phyloP scores from a whole-genome alignment of 1,140 invertebrate genomes.

The Melanaphis sacchari region DNA sequence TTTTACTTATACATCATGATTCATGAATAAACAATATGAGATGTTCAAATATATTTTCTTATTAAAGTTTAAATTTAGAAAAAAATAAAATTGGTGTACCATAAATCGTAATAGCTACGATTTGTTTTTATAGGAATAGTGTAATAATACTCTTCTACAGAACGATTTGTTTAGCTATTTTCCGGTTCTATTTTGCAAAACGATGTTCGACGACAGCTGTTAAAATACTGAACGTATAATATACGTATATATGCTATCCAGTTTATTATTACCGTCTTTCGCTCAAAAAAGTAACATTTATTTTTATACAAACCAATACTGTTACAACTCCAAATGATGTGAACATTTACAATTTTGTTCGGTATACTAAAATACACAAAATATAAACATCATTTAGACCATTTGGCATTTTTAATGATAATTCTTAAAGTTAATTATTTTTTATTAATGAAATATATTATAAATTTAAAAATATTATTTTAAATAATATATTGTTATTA shows the following conservation, averaged over 20 bases:
- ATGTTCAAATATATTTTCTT: conserved; percentile 9
- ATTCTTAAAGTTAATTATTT: not conserved
- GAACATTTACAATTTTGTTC: not conserved
- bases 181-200: conserved; percentile 8
- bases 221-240: not conserved
- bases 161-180: conserved; percentile 35
- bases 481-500: not conserved
- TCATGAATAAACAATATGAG: not conserved
- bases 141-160: not conserved
- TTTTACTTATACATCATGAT: not conserved
- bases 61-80: not conserved
- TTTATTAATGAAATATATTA: not conserved
- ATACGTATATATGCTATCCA: not conserved
- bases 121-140: conserved; percentile 32
- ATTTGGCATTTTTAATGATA: not conserved
- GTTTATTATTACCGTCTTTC: not conserved
- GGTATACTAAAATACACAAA: not conserved
- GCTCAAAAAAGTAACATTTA: not conserved
- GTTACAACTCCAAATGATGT: not conserved
- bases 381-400: not conserved
- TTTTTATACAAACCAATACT: conserved; percentile 17
- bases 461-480: not conserved
- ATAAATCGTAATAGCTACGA: not conserved
- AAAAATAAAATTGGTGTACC: conserved; percentile 16
- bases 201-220: conserved; percentile 35